These are phyloP conservation scores for Halocaridina rubra DNA, from an alignment of 2,888 invertebrate genomes.

Conservation along the genomic window DNA sequence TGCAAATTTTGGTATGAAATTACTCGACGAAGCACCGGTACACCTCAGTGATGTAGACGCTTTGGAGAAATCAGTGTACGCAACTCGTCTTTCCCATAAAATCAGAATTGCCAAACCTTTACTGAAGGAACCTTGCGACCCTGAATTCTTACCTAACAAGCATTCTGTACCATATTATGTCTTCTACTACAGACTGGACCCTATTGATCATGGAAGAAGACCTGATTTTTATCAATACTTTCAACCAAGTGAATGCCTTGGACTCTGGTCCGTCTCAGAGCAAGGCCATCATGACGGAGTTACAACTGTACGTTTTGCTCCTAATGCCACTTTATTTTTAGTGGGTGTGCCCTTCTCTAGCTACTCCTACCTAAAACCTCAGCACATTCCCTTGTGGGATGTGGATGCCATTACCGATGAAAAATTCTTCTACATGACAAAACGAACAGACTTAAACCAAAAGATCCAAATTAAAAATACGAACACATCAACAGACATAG, in stretches of 20 bases:
- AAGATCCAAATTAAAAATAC: background rate
- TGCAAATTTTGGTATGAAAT: background rate
- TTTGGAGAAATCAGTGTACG: slow-evolving; percentile 7
- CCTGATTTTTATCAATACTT: slow-evolving; percentile 26
- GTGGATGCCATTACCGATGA: slow-evolving; percentile 18
- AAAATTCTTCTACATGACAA: background rate
- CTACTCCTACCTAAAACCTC: slow-evolving; percentile 28
- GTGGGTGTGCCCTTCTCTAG: slow-evolving; percentile 49
- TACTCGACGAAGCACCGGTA: slow-evolving; percentile 19
- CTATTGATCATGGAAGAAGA: background rate
- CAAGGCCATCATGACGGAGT: slow-evolving; percentile 49
- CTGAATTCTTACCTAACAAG: slow-evolving; percentile 20
- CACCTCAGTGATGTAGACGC: slow-evolving; percentile 13
- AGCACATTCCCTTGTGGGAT: slow-evolving; percentile 12
- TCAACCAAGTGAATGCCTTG: slow-evolving; percentile 29
- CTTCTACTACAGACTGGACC: slow-evolving; percentile 31
- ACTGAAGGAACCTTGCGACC: slow-evolving; percentile 42
- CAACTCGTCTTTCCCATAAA: background rate
- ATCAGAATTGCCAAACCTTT: slow-evolving; percentile 17
- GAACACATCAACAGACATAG: background rate
- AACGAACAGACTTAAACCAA: background rate
- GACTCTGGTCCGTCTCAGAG: slow-evolving; percentile 46
- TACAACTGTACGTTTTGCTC: slow-evolving; percentile 2
- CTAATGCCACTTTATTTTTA: slow-evolving; percentile 19
- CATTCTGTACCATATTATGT: slow-evolving; percentile 21